Evolutionary conservation across 2,113 vertebrate species (phyloP), one percentile per base, ranked within the genome.

Genomic region (Sylvietta virens): DNA sequence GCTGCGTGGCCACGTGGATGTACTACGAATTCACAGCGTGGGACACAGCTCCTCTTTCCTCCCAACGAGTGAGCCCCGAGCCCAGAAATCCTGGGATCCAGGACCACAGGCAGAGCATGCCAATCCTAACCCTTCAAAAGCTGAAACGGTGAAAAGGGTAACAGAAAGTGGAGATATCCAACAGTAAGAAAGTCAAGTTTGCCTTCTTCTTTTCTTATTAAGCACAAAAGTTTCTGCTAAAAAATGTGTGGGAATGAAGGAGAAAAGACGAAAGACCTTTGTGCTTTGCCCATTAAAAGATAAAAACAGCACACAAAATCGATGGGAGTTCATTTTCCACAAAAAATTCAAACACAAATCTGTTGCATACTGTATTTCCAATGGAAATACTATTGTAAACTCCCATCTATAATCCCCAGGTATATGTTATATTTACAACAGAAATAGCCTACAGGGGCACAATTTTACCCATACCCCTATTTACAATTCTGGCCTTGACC

Each of bases 21-120:
- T 20, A 33, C 44, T 40, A 31, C 3, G 1, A 72, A 65, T 69
- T 76, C 51, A 61, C 15, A 39, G 42, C 6, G 61, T 14, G 83
- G 37, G 73, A 79, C n/a, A 76, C 18, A 26, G 50, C 45, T 81
- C 37, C 54, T 45, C 76, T 21, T 50, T 69, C 40, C n/a, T 71
- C 48, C 54, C 3, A 1, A 4, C 0, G 0, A 47, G 44, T 13
- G 23, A 89, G 56, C 15, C 77, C 56, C 1, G 3, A 87, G 50
- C 40, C 27, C 53, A 73, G 72, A 79, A 88, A 61, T n/a, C 47
- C 56, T 33, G 30, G n/a, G 57, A 85, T 71, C 10, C 69, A 70
- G 56, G 39, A 92, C 11, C 31, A 88, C 21, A 51, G 42, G 47
- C 61, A 90, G 65, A 84, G 61, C 39, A 48, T 0, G 0, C 28